Evolutionary conservation across 2,888 invertebrate genomes (phyloP), one percentile per base, ranked within the genome.

Genomic region (Ormyrus thymus): DNA sequence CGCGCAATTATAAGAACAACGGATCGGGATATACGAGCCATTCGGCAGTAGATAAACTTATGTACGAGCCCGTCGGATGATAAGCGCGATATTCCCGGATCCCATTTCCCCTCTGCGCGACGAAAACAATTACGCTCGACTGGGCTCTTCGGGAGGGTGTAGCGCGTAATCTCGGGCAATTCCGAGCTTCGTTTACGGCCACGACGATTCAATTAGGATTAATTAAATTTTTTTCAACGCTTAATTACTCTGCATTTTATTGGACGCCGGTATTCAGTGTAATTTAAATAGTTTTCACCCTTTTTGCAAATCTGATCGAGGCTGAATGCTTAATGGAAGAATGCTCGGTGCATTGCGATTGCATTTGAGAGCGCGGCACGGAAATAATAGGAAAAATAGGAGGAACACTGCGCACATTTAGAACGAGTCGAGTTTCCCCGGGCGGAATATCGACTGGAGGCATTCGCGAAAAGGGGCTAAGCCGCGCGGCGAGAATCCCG

Each of bases 71-170:
- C n/a, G 48, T 0, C 55, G 43, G 55, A 50, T 15, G 62, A 69
- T 76, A 76, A 71, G 29, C 74, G 48, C 46, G 56, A 76, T 46
- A 71, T 66, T 59, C 79, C 61, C 53, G 80, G 81, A 84, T 82
- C 82, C 76, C 81, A 73, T 55, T 62, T 72, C 78, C 74, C 65
- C 78, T 65, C 73, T 50, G 66, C 58, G 45, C 64, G 62, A 76
- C 15, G 58, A 70, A 71, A 77, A 77, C 71, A 76, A 76, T 76
- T 61, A 76, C 58, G 43, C 65, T 45, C 65, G 70, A 29, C 10
- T 13, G 48, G 45, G 55, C 53, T 9, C 29, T 10, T 43, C 48
- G 56, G 55, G 55, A 61, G 53, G 48, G n/a, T 46, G 29, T 29
- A 29, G 29, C 66, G 59, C 58, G 46, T 53, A 76, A 76, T 76